Conservation (phyloP, 2,888 invertebrate species). For the Hyposoter dolosus region DNA sequence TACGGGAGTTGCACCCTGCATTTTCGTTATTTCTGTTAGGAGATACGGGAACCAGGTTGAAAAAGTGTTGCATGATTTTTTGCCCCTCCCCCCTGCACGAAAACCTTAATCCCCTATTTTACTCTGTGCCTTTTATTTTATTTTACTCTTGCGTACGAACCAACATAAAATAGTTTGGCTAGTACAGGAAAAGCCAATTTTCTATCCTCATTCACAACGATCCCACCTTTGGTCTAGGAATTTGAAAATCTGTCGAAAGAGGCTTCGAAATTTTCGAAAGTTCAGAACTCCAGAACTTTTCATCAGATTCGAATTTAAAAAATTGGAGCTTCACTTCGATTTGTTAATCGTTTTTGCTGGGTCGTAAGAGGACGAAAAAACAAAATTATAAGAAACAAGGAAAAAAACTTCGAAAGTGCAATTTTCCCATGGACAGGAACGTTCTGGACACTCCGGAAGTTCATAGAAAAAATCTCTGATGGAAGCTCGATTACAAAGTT, state of each 20-base stretch:
- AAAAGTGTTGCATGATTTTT: background rate
- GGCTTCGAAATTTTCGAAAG: background rate
- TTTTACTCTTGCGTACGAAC: constrained; percentile 14
- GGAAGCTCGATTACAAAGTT: background rate
- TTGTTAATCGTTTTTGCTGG: background rate
- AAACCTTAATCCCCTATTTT: background rate
- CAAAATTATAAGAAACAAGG: background rate
- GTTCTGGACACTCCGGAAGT: background rate
- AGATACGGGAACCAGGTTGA: background rate
- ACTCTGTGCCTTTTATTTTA: background rate
- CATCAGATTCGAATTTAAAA: too few relatives aligned
- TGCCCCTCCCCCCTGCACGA: constrained; percentile 27
- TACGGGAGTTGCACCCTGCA: constrained; percentile 6
- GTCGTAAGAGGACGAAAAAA: background rate
- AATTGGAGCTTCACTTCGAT: background rate
- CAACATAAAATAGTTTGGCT: background rate
- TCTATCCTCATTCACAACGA: constrained; percentile 3
- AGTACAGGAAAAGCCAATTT: background rate
- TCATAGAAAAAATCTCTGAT: background rate
- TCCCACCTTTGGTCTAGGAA: constrained; percentile 9
- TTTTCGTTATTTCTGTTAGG: constrained; percentile 23
- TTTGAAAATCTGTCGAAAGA: constrained; percentile 12
- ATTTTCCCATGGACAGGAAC: background rate
- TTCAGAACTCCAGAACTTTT: too few relatives aligned
- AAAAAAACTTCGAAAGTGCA: background rate